Conservation (phyloP, 2,113 vertebrate genomes). For the Gracilinanus agilis region DNA sequence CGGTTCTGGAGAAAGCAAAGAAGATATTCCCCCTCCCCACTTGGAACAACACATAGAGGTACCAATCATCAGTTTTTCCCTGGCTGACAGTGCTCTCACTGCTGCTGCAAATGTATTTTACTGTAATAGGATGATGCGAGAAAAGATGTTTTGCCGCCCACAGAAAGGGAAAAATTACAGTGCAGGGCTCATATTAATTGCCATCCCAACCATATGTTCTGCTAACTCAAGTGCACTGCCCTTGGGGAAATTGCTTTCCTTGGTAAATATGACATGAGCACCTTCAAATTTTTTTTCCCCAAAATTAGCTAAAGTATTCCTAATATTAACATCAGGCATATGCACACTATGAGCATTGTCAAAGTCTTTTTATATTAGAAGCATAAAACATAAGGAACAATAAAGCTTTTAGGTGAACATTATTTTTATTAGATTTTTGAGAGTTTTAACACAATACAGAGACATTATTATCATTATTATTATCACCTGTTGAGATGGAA, state of each 20-base stretch:
- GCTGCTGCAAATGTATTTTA: conserved; percentile 48
- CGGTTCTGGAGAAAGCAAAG: conserved; percentile 2
- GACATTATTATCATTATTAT: background rate
- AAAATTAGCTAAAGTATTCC: conserved; percentile 29
- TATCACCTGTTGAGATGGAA: background rate
- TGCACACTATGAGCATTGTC: conserved; percentile 29
- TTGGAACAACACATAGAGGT: conserved; percentile 32
- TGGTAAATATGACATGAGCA: conserved; percentile 13
- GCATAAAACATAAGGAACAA: background rate
- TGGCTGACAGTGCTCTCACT: conserved; percentile 16
- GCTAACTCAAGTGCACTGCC: conserved; percentile 52
- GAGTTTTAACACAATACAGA: background rate
- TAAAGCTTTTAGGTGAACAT: conserved; percentile 9
- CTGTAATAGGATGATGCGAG: background rate
- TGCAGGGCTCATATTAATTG: conserved; percentile 67
- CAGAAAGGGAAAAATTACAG: conserved; percentile 27
- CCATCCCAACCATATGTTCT: conserved; percentile 56
- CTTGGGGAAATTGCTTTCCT: conserved; percentile 59
- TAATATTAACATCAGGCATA: conserved; percentile 29
- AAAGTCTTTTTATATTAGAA: conserved; percentile 42
- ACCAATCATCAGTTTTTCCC: conserved; percentile 38
- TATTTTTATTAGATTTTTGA: conserved; percentile 43
- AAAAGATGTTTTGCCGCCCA: conserved; percentile 46
- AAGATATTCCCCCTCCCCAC: conserved; percentile 17
- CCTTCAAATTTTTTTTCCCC: conserved; percentile 58